Evolutionary conservation across 2,888 invertebrate species (phyloP).

Genomic region (Caenorhabditis uteleia): DNA sequence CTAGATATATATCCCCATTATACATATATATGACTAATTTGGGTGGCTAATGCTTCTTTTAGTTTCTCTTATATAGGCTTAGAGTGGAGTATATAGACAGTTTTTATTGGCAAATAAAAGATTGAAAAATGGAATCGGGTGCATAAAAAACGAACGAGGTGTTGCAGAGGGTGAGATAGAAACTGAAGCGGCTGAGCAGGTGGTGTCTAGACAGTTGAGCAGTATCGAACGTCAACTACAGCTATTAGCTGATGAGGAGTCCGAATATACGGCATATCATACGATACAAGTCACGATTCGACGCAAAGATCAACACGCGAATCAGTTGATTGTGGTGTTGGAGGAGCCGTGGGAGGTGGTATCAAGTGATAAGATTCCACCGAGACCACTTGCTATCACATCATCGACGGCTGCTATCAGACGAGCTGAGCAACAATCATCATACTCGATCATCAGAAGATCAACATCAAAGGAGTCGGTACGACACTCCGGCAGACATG

Average conservation of each 20-base stretch:
- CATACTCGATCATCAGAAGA: constrained; percentile 24
- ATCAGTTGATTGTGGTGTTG: constrained; percentile 39
- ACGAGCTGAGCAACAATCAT: constrained; percentile 16
- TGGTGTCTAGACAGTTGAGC: constrained; percentile 33
- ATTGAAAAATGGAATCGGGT: no score
- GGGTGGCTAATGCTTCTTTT: no score
- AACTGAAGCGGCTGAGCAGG: no score
- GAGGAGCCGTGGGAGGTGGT: constrained; percentile 28
- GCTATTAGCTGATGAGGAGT: constrained; percentile 11
- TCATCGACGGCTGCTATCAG: constrained; percentile 12
- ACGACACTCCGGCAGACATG: constrained; percentile 8
- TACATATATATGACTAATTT: no score
- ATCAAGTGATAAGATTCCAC: not conserved
- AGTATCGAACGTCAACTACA: constrained; percentile 32
- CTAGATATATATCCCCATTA: no score
- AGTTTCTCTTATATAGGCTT: no score
- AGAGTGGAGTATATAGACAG: no score
- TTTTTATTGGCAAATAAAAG: no score
- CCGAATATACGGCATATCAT: constrained; percentile 16
- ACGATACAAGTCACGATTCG: constrained; percentile 14
- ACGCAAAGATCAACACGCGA: constrained; percentile 28
- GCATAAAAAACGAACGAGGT: no score
- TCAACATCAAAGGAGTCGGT: constrained; percentile 24
- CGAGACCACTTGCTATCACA: no score
- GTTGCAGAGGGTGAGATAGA: no score